Evolutionary conservation across 2,888 invertebrate species (phyloP).

Genomic region (Campoletis raptor): DNA sequence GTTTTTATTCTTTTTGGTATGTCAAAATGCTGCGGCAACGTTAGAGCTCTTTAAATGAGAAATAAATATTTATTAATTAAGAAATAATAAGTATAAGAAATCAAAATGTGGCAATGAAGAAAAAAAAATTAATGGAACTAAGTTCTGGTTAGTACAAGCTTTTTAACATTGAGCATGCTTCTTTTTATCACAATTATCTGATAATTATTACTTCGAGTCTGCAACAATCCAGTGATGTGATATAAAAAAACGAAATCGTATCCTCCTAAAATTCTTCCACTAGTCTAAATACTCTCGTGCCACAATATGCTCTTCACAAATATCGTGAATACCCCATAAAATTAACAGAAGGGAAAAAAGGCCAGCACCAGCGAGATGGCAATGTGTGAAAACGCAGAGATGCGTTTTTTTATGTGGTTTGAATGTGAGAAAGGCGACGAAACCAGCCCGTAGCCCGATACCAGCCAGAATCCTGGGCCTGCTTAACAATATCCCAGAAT

Average conservation of each 20-base stretch:
- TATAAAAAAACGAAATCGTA: neutral
- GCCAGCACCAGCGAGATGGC: constrained; percentile 82
- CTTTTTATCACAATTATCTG: neutral
- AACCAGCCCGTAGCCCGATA: constrained; percentile 88
- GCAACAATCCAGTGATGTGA: neutral
- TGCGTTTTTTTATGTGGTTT: constrained; percentile 70
- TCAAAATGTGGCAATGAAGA: constrained; percentile 14
- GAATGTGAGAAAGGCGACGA: constrained; percentile 81
- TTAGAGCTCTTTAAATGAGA: constrained; percentile 33
- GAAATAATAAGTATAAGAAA: neutral
- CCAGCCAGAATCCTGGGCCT: constrained; percentile 95
- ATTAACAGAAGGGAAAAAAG: constrained; percentile 68
- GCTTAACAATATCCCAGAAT: constrained; percentile 92
- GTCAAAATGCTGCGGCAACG: constrained; percentile 21
- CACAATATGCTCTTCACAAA: neutral
- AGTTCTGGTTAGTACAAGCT: constrained; percentile 62
- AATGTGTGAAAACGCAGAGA: constrained; percentile 80
- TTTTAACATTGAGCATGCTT: constrained; percentile 42
- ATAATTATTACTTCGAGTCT: neutral
- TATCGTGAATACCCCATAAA: constrained; percentile 16
- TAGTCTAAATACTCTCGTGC: constrained; percentile 3
- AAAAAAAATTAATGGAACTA: constrained; percentile 23
- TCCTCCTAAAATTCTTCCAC: constrained; percentile 2
- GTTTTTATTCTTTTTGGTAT: constrained; percentile 19
- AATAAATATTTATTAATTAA: constrained; percentile 42